phyloP scores from a whole-genome alignment of 2,888 invertebrate genomes.

The Cinara cedri region DNA sequence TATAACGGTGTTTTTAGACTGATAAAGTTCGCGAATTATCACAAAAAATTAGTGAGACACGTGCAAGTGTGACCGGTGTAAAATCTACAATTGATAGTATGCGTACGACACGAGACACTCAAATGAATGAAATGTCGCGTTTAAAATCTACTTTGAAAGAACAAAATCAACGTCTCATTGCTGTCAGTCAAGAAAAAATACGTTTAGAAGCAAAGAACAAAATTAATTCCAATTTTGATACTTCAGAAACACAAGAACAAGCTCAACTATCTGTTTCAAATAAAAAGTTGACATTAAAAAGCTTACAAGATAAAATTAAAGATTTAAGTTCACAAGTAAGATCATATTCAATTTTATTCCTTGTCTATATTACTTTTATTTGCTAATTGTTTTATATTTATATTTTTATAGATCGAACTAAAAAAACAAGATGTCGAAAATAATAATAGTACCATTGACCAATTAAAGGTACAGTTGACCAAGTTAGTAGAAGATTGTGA shows the following conservation, averaged over 20 bases:
- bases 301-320: conserved; percentile 74
- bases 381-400: background rate
- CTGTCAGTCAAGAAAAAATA: conserved; percentile 82
- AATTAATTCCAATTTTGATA: conserved; percentile 63
- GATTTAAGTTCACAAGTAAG: conserved; percentile 73
- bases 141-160: conserved; percentile 83
- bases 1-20: conserved; percentile 64
- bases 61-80: conserved; percentile 85
- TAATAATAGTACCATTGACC: conserved; percentile 78
- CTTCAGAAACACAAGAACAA: conserved; percentile 66
- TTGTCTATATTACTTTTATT: background rate
- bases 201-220: conserved; percentile 77
- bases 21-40: conserved; percentile 80
- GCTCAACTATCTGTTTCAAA: conserved; percentile 71
- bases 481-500: conserved; percentile 74
- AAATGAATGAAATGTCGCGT: conserved; percentile 84
- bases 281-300: conserved; percentile 76
- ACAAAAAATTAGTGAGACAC: conserved; percentile 80
- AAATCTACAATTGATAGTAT: conserved; percentile 92
- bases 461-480: conserved; percentile 72
- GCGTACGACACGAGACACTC: conserved; percentile 83
- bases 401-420: conserved; percentile 40
- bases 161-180: conserved; percentile 76
- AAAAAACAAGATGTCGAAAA: conserved; percentile 77
- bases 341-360: background rate